These are phyloP conservation scores for Sminthurinus signatus DNA, from an alignment of 1,140 invertebrate genomes.

Conservation along the genomic window DNA sequence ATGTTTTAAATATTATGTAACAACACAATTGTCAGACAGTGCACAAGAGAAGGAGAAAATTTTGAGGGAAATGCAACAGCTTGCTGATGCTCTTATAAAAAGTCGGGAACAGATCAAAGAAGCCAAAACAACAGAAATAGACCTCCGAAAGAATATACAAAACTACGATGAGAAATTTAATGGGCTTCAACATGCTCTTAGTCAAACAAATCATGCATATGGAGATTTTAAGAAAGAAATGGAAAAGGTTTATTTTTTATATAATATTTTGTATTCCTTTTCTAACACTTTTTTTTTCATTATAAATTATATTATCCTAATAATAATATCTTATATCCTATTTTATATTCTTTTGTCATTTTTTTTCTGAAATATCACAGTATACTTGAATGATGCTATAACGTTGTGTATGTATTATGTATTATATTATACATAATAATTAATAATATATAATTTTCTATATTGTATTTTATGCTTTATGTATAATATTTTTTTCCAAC, in stretches of 20 bases:
- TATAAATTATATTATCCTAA: background rate
- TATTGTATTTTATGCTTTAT: background rate
- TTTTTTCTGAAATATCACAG: too few species aligned
- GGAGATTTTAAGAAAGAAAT: slow-evolving; percentile 33
- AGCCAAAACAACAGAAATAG: slow-evolving; percentile 32
- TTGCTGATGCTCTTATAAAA: slow-evolving; percentile 26
- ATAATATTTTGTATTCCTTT: too few species aligned
- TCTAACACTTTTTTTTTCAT: too few species aligned
- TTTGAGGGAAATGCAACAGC: slow-evolving; percentile 36
- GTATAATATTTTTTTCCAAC: background rate
- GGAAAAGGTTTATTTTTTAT: slow-evolving; percentile 36
- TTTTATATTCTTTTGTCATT: too few species aligned
- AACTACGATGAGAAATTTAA: slow-evolving; percentile 40
- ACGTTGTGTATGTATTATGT: too few species aligned
- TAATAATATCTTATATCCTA: too few species aligned
- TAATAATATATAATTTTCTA: too few species aligned
- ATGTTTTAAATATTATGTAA: background rate
- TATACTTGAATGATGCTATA: too few species aligned
- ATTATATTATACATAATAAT: too few species aligned
- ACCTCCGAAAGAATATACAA: slow-evolving; percentile 26
- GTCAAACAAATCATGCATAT: slow-evolving; percentile 37
- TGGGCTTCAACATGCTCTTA: slow-evolving; percentile 31
- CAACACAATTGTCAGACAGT: slow-evolving; percentile 29
- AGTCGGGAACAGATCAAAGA: slow-evolving; percentile 38
- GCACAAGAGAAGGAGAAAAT: slow-evolving; percentile 38